phyloP scores from a whole-genome alignment of 2,888 invertebrate species.

The Hoplodrina ambigua region DNA sequence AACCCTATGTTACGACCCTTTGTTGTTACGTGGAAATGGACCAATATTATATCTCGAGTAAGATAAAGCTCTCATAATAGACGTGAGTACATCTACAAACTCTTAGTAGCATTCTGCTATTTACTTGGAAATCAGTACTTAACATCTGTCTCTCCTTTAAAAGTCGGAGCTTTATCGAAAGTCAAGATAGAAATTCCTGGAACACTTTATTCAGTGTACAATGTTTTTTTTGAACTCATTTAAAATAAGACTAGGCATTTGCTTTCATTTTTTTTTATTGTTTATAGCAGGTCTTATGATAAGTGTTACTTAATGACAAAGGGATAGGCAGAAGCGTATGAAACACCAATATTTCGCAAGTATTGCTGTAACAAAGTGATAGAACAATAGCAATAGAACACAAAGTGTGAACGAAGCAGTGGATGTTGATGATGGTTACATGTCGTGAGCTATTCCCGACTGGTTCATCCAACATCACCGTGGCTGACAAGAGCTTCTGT shows the following conservation, averaged over 20 bases:
- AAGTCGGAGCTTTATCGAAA: not conserved
- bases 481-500: too few relatives aligned
- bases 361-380: not conserved
- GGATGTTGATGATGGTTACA: not conserved
- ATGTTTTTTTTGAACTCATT: conserved; percentile 15
- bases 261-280: not conserved
- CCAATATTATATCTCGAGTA: not conserved
- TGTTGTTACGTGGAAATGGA: not conserved
- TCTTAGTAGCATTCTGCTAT: too few relatives aligned
- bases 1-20: not conserved
- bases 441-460: not conserved
- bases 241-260: not conserved
- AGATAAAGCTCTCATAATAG: not conserved
- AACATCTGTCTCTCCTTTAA: not conserved
- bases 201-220: conserved; percentile 11
- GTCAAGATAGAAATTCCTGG: conserved; percentile 6
- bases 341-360: not conserved
- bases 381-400: not conserved
- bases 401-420: not conserved
- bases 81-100: too few relatives aligned
- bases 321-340: not conserved
- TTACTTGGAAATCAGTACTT: too few relatives aligned
- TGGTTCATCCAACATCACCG: not conserved
- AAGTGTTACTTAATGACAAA: not conserved
- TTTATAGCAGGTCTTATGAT: too few relatives aligned